Evolutionary conservation across 1,140 invertebrate genomes (phyloP), one percentile per base, ranked within the genome.

Genomic region (Bathynomus jamesi): DNA sequence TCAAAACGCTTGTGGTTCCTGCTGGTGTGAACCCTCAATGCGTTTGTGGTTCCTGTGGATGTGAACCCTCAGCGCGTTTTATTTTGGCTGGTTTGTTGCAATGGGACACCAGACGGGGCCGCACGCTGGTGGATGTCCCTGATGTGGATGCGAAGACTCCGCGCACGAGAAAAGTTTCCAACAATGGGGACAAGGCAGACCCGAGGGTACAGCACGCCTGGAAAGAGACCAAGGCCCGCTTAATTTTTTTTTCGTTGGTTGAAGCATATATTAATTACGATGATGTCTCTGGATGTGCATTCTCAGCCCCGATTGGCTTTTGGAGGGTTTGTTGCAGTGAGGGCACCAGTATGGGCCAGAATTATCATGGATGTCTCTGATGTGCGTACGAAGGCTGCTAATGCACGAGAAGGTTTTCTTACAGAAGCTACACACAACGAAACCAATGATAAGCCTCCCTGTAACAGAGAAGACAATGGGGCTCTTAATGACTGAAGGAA

Each of bases 1-100:
- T 70, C 69, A 67, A 61, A 74, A 32, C 69, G 73, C 61, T 65
- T 74, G 62, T 74, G 72, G n/a, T n/a, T n/a, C n/a, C n/a, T n/a
- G n/a, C n/a, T n/a, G n/a, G n/a, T n/a, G n/a, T n/a, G n/a, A n/a
- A n/a, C n/a, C n/a, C n/a, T n/a, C n/a, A n/a, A n/a, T n/a, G n/a
- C n/a, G n/a, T n/a, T n/a, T n/a, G n/a, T n/a, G n/a, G 64, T 74
- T 70, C 31, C 68, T 61, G 64, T 78, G 75, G 73, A 78, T 78
- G 70, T 78, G 77, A 64, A 76, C 75, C 65, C 75, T 74, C 46
- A 78, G 69, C 68, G 75, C 75, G 65, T 75, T 73, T 71, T 77
- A 77, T 78, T 72, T 78, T 78, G 70, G 77, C 75, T 61, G 75
- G 72, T 70, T 78, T 78, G 66, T 76, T 73, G 71, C 77, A 78